These are phyloP conservation scores for Panopea generosa DNA, from an alignment of 2,888 invertebrate species.

Conservation along the genomic window DNA sequence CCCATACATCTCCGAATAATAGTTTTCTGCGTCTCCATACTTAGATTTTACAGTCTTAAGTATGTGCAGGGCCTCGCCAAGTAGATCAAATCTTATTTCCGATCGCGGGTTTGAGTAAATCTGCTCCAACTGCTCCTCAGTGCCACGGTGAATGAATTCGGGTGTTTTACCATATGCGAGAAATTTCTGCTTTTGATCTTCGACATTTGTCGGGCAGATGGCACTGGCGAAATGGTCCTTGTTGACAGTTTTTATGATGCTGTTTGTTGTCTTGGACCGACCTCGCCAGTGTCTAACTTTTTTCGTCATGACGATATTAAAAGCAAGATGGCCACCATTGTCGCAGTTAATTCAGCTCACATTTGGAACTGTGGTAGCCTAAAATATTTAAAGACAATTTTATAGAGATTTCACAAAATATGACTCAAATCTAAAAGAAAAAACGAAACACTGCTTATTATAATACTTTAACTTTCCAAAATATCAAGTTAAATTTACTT, in stretches of 20 bases:
- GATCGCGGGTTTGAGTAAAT: conserved; percentile 72
- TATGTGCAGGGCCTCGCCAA: conserved; percentile 79
- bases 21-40: conserved; percentile 80
- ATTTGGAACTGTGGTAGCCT: too few species aligned
- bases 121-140: conserved; percentile 71
- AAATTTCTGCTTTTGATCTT: conserved; percentile 82
- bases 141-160: conserved; percentile 74
- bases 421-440: too few species aligned
- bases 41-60: conserved; percentile 76
- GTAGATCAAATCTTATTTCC: conserved; percentile 79
- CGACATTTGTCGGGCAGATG: conserved; percentile 79
- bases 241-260: conserved; percentile 60
- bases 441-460: too few species aligned
- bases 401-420: too few species aligned
- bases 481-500: too few species aligned
- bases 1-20: conserved; percentile 77
- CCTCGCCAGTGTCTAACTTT: conserved; percentile 60
- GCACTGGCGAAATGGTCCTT: conserved; percentile 67
- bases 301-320: conserved; percentile 47
- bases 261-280: conserved; percentile 50
- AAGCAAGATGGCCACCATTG: neutral
- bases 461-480: too few species aligned
- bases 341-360: too few species aligned
- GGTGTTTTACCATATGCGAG: conserved; percentile 79
- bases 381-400: too few species aligned